Evolutionary conservation across 2,888 invertebrate species (phyloP), one percentile per base, ranked within the genome.

Genomic region (Endotricha flammealis): DNA sequence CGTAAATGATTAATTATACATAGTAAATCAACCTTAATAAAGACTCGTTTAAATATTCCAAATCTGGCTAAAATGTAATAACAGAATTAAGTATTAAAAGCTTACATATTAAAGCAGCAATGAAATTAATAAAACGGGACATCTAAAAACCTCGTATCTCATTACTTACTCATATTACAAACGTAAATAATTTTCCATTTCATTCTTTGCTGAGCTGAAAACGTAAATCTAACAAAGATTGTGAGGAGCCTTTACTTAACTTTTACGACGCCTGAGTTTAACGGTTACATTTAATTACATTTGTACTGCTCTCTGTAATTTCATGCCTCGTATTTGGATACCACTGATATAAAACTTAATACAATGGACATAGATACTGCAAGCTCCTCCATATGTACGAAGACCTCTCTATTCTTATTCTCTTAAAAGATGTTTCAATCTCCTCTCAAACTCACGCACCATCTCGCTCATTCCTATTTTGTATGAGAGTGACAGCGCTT

Each of bases 191-290:
- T 57, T 57, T 57, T 54, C 48, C 49, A 46, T 61, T 53, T 53
- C 42, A 56, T 65, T 66, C 56, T 64, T 64, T 62, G 51, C 40
- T 17, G 36, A 57, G 53, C 57, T 60, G 62, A 57, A 64, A 66
- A 64, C 61, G 64, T 66, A 67, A 72, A 74, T 70, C 70, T 68
- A 68, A 68, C 64, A 63, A 64, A 76, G 70, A 75, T 69, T 72
- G 53, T 57, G 57, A 48, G 55, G 53, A 62, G 67, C 60, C 56
- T 70, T 75, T 68, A 67, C 66, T 69, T 68, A 66, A 69, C 62
- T 72, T 77, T 74, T 66, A 76, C 70, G 69, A 57, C 64, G 65
- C 58, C 64, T 57, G 66, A 75, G 71, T 77, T 76, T 71, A 74
- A 79, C 67, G 57, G 60, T 65, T 54, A 54, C 47, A 48, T 71